These are phyloP conservation scores for Ectemnius lituratus DNA, from an alignment of 2,888 invertebrate species.

Conservation along the genomic window DNA sequence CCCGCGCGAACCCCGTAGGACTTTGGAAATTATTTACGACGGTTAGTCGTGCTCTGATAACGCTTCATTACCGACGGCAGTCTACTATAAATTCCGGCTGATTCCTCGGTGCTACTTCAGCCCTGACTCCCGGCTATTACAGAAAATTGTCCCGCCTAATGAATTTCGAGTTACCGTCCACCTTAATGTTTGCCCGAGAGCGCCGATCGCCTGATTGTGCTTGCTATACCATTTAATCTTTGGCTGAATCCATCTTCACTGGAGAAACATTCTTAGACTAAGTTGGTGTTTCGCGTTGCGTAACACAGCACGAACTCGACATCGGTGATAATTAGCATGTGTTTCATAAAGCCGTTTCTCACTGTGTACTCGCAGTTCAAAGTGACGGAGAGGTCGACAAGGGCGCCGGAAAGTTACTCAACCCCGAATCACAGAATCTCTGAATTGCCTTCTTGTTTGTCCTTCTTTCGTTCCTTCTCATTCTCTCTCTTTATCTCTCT, in stretches of 20 bases:
- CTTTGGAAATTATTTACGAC: constrained; percentile 27
- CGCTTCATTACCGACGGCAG: constrained; percentile 1
- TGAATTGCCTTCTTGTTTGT: constrained; percentile 7
- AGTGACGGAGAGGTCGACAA: constrained; percentile 13
- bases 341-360: constrained; percentile 19
- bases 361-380: neutral
- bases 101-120: neutral
- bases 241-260: too few species aligned
- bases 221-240: too few species aligned
- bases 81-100: neutral
- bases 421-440: constrained; percentile 44
- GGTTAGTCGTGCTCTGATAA: constrained; percentile 18
- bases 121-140: too few species aligned
- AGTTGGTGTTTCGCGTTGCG: too few species aligned
- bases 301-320: too few species aligned
- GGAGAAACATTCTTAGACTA: too few species aligned
- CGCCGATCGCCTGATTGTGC: too few species aligned
- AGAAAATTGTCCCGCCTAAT: too few species aligned
- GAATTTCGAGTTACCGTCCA: too few species aligned
- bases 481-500: neutral
- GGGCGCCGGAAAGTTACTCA: constrained; percentile 29
- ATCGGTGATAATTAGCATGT: neutral
- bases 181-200: too few species aligned
- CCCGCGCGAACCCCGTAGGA: neutral
- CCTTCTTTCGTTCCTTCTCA: neutral